These are phyloP conservation scores for Petrophora chlorosata DNA, from an alignment of 2,888 invertebrate genomes.

Conservation along the genomic window DNA sequence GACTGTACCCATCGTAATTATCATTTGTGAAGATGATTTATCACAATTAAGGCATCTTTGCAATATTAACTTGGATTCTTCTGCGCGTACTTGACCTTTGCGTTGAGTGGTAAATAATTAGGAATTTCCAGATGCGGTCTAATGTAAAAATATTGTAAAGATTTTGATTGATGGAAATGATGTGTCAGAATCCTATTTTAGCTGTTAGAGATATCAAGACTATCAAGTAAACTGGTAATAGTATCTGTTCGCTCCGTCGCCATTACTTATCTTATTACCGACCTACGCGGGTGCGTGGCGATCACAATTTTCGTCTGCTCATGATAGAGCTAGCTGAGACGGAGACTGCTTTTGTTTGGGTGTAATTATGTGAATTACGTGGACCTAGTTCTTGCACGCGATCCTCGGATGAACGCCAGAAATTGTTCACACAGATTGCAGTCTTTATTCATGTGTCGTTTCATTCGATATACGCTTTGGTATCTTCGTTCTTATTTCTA, in stretches of 20 bases:
- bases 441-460: constrained; percentile 4
- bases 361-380: constrained; percentile 25
- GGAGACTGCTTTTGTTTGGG: constrained; percentile 20
- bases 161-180: constrained; percentile 30
- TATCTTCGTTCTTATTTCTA: no score
- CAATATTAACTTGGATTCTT: constrained; percentile 53
- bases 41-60: constrained; percentile 63
- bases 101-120: constrained; percentile 43
- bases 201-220: constrained; percentile 1
- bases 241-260: constrained; percentile 39
- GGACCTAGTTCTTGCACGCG: constrained; percentile 26
- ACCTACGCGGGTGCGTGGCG: constrained; percentile 70
- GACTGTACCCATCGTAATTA: constrained; percentile 60
- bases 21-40: constrained; percentile 65
- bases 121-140: constrained; percentile 42
- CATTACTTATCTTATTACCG: constrained; percentile 66
- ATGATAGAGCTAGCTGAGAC: constrained; percentile 44
- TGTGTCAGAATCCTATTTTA: constrained; percentile 25
- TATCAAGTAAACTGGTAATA: constrained; percentile 23
- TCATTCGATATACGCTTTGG: neutral
- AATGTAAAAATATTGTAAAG: constrained; percentile 27
- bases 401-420: constrained; percentile 24
- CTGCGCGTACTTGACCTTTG: constrained; percentile 58
- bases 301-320: constrained; percentile 72
- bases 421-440: constrained; percentile 15